Conservation (phyloP, 1,140 invertebrate species). For the Meloidogyne hapla region DNA sequence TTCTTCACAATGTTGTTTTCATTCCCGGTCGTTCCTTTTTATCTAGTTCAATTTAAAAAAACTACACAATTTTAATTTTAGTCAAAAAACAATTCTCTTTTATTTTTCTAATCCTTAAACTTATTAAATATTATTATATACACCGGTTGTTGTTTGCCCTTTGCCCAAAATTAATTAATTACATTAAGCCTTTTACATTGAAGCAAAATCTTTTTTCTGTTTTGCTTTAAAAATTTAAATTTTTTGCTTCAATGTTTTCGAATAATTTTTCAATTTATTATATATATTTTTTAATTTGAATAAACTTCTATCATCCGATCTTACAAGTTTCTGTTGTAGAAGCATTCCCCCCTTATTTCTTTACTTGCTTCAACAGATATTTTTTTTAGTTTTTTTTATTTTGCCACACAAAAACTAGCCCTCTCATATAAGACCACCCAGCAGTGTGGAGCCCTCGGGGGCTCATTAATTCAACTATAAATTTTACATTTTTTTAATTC, state of each 20-base stretch:
- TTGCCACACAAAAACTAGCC: not conserved
- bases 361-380: not conserved
- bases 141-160: not conserved
- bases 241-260: too few species aligned
- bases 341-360: too few species aligned
- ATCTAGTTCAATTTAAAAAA: not conserved
- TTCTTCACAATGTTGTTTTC: not conserved
- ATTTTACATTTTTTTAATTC: not conserved
- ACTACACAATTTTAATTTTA: not conserved
- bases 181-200: not conserved
- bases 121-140: too few species aligned
- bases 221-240: not conserved
- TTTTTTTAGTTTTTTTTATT: not conserved
- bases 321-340: too few species aligned
- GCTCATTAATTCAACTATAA: slow-evolving; percentile 1
- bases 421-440: not conserved
- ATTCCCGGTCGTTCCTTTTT: not conserved
- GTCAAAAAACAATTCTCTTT: not conserved
- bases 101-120: too few species aligned
- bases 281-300: too few species aligned
- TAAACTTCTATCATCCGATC: too few species aligned
- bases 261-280: too few species aligned
- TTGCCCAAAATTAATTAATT: not conserved
- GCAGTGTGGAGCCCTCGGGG: not conserved
- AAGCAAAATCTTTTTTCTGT: not conserved